Evolutionary conservation across 2,113 vertebrate genomes (phyloP).

Genomic region (Scomber japonicus): DNA sequence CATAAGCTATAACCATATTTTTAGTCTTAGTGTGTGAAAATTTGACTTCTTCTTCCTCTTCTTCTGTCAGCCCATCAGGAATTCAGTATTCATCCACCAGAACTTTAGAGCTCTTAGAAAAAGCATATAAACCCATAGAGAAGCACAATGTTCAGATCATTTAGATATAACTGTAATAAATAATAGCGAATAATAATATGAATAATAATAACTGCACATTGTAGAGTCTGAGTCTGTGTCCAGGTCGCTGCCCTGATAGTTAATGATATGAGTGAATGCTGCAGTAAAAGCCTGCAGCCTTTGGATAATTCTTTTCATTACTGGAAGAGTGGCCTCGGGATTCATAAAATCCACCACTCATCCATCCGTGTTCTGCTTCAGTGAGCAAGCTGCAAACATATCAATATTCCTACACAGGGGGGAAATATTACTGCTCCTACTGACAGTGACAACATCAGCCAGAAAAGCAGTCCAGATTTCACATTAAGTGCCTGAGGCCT

Average conservation of each 20-base stretch:
- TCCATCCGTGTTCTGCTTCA: conserved; percentile 49
- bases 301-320: conserved; percentile 11
- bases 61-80: too few relatives aligned
- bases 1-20: too few relatives aligned
- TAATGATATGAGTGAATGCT: not conserved
- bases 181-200: too few relatives aligned
- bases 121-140: too few relatives aligned
- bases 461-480: not conserved
- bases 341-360: conserved; percentile 62
- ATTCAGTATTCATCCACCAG: too few relatives aligned
- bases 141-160: too few relatives aligned
- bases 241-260: not conserved
- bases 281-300: not conserved
- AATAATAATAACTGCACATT: too few relatives aligned
- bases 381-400: conserved; percentile 69
- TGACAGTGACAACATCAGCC: not conserved
- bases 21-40: too few relatives aligned
- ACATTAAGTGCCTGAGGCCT: conserved; percentile 17
- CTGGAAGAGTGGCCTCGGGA: conserved; percentile 36
- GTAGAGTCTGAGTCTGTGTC: not conserved
- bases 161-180: too few relatives aligned
- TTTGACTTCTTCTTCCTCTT: too few relatives aligned
- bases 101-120: too few relatives aligned
- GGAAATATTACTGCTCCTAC: not conserved
- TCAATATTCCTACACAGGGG: conserved; percentile 60